Percentiles rank a stretch among this genome's conserved stretches.
Conservation (phyloP, 2,113 vertebrate genomes). For the Pitta sordida region DNA sequence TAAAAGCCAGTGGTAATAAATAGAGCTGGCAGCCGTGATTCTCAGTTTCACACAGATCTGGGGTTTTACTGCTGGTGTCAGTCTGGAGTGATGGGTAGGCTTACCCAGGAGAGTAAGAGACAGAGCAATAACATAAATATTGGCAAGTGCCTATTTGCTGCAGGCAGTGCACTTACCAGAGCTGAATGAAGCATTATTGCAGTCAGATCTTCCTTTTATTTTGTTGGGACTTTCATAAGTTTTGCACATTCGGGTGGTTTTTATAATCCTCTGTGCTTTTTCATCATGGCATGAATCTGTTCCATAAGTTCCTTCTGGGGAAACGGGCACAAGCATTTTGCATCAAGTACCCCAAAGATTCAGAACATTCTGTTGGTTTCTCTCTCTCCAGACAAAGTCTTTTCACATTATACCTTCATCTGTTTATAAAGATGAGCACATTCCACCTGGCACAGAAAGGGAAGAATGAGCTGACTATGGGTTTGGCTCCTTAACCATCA, state of each 20-base stretch:
- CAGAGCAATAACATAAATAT: not conserved
- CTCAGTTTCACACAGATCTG: not conserved
- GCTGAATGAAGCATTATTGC: not conserved
- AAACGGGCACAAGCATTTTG: not conserved
- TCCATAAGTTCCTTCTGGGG: not conserved
- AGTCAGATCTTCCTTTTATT: not conserved
- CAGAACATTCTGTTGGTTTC: no score
- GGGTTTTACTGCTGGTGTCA: not conserved
- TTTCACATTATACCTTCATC: not conserved
- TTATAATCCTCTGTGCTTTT: not conserved
- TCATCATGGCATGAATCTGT: not conserved
- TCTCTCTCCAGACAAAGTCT: not conserved
- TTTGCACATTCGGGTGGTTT: rapidly evolving
- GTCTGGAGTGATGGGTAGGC: not conserved
- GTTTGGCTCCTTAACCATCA: not conserved
- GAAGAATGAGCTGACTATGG: not conserved
- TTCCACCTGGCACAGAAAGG: not conserved
- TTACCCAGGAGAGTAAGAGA: not conserved
- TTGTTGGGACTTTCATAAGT: not conserved
- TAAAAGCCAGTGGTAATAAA: not conserved
- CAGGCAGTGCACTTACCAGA: not conserved
- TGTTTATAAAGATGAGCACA: not conserved
- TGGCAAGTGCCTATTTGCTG: not conserved
- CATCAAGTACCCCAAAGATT: not conserved
- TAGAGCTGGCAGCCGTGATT: not conserved